phyloP scores from a whole-genome alignment of 2,888 invertebrate genomes.

The Pterostichus niger region DNA sequence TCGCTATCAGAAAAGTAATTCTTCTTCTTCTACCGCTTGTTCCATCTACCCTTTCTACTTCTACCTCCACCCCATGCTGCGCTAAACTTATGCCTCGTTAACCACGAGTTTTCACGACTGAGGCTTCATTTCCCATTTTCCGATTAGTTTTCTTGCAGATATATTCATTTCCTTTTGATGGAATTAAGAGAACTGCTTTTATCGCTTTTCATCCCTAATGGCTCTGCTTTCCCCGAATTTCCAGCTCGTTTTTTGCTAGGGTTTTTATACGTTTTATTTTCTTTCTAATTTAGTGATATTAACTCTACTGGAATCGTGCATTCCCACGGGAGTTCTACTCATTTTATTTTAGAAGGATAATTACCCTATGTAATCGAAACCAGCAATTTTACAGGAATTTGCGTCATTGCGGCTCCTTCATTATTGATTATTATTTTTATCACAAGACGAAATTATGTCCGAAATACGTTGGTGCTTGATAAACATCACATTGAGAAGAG shows the following conservation, averaged over 20 bases:
- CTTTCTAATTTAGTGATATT: too few species aligned
- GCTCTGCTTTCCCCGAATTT: constrained; percentile 17
- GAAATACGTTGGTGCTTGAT: too few species aligned
- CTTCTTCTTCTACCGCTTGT: not conserved
- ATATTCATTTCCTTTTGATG: constrained; percentile 58
- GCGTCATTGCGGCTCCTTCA: too few species aligned
- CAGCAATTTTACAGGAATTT: too few species aligned
- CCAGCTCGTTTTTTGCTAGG: not conserved
- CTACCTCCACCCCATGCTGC: not conserved
- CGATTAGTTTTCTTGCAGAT: constrained; percentile 58
- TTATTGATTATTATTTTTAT: too few species aligned
- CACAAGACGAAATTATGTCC: too few species aligned
- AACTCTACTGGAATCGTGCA: too few species aligned
- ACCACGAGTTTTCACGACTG: constrained; percentile 27
- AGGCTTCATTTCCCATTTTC: constrained; percentile 46
- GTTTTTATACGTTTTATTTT: constrained; percentile 14
- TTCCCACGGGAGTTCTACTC: too few species aligned
- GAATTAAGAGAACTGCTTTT: constrained; percentile 35
- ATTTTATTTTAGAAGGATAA: not conserved
- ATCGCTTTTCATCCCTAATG: constrained; percentile 26
- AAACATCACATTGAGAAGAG: too few species aligned
- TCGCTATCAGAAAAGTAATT: constrained; percentile 8
- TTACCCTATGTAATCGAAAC: not conserved
- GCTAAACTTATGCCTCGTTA: constrained; percentile 32
- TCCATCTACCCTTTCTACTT: not conserved